Evolutionary conservation across 2,888 invertebrate species (phyloP).

Genomic region (Lepidochrysops patricia): DNA sequence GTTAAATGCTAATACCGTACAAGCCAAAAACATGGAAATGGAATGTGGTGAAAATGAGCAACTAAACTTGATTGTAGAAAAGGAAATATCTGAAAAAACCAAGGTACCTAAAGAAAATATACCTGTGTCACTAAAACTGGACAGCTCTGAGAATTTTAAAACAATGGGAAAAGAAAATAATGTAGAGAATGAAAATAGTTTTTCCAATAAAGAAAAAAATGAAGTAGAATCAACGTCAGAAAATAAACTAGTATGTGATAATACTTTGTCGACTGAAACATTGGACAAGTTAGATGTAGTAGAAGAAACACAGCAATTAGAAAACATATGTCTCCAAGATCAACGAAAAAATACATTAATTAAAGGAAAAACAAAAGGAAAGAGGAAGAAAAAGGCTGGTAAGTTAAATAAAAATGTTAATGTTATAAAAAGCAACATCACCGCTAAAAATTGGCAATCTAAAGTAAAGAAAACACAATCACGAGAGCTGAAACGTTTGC

Average conservation of each 20-base stretch:
- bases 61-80: not conserved
- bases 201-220: not conserved
- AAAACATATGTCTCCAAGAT: not conserved
- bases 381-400: constrained; percentile 17
- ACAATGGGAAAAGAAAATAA: not conserved
- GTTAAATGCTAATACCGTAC: not conserved
- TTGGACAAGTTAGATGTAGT: not conserved
- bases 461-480: constrained; percentile 39
- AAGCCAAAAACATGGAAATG: not conserved
- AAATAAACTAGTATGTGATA: not conserved
- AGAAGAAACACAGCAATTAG: not conserved
- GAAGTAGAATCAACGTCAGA: not conserved
- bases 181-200: not conserved
- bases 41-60: not conserved
- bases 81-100: not conserved
- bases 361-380: constrained; percentile 4
- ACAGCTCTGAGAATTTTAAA: not conserved
- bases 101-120: not conserved
- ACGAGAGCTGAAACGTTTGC: constrained; percentile 76
- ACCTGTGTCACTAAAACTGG: not conserved
- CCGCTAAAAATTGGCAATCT: constrained; percentile 27
- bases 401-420: constrained; percentile 17
- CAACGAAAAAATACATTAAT: not conserved
- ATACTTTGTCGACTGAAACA: not conserved
- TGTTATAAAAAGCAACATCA: constrained; percentile 15